phyloP scores from a whole-genome alignment of 2,113 vertebrate genomes.

The Cynoglossus semilaevis region DNA sequence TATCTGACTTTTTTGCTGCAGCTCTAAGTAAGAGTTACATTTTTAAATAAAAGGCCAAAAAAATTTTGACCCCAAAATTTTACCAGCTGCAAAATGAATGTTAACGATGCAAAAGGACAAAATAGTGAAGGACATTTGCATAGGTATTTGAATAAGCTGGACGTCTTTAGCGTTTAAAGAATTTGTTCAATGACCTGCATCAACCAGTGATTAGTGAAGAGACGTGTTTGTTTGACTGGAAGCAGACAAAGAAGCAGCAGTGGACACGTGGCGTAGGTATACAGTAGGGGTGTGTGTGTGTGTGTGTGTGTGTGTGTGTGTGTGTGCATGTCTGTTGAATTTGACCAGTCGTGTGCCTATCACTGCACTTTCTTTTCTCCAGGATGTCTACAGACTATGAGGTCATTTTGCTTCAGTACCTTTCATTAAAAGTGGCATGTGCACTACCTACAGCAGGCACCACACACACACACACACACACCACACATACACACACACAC shows the following conservation, averaged over 20 bases:
- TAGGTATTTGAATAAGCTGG: not conserved
- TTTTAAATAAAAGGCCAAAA: no score
- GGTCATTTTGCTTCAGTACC: conserved; percentile 46
- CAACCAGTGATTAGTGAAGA: not conserved
- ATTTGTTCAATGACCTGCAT: not conserved
- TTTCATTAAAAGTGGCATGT: conserved; percentile 60
- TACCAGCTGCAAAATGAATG: not conserved
- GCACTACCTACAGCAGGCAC: conserved; percentile 15
- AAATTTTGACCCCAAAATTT: no score
- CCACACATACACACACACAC: conserved; percentile 22
- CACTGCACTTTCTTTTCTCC: conserved; percentile 10
- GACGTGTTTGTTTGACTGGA: not conserved
- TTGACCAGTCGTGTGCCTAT: not conserved
- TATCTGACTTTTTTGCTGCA: no score
- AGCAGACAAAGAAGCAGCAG: not conserved
- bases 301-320: conserved; percentile 4
- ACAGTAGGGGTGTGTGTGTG: conserved; percentile 16
- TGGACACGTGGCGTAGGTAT: not conserved
- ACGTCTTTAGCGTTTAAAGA: not conserved
- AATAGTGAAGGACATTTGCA: not conserved
- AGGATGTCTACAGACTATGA: conserved; percentile 29
- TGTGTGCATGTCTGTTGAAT: not conserved
- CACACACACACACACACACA: conserved; percentile 17
- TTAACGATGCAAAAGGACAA: not conserved
- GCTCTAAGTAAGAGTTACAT: no score